Percentiles rank a stretch among this genome's conserved stretches.
These are phyloP conservation scores for Goniozus legneri DNA, from an alignment of 1,140 invertebrate species.

Conservation along the genomic window DNA sequence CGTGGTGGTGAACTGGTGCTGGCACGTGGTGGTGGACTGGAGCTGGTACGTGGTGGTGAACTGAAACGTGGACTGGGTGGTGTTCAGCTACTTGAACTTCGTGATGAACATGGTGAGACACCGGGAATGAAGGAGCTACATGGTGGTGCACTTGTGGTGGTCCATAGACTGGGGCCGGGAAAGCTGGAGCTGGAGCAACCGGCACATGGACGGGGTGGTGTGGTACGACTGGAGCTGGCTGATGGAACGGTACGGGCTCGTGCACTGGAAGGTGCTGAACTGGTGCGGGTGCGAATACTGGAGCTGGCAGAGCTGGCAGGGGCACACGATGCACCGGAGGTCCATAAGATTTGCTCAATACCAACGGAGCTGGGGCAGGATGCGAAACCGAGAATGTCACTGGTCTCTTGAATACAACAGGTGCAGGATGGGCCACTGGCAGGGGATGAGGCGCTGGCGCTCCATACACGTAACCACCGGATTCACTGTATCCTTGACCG, in stretches of 20 bases:
- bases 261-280: neutral
- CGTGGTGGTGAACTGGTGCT: neutral
- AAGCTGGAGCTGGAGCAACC: too few relatives aligned
- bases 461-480: neutral
- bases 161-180: too few relatives aligned
- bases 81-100: neutral
- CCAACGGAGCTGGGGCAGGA: neutral
- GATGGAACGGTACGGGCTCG: neutral
- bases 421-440: conserved; percentile 9
- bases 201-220: neutral
- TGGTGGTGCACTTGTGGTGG: too few relatives aligned
- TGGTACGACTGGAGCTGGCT: neutral
- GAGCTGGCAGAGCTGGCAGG: too few relatives aligned
- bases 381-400: neutral
- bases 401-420: neutral
- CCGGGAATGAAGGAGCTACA: too few relatives aligned
- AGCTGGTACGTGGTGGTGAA: conserved; percentile 40
- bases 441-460: neutral
- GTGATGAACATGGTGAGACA: too few relatives aligned
- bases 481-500: neutral
- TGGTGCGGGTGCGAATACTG: neutral
- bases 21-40: conserved; percentile 25
- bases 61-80: conserved; percentile 24
- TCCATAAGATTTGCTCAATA: neutral
- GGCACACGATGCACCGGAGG: neutral